Base-by-base conservation (phyloP, 2,113 vertebrate species). In the Oenanthe oenanthe region DNA sequence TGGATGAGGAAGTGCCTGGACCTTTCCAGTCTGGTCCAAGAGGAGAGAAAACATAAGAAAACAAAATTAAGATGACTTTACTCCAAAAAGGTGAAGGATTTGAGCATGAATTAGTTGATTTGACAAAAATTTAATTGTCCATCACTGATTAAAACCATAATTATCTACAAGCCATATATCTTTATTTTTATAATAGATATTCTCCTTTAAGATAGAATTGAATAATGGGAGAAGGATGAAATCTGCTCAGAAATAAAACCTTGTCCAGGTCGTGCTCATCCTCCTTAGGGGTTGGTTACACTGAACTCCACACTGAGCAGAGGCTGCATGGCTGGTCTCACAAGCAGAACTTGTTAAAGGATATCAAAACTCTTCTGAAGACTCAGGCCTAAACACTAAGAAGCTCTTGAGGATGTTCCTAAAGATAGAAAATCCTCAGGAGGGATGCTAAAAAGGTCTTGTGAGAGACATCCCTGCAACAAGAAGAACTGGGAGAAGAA, bases 371-470 rank as follows among this genome's bases (percentile, higher is more conserved):
- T 84, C 36, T 67, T 79, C 62, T 65, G 89, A 92, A 74, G 40
- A 38, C 22, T 31, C 18, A 88, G 54, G 22, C 26, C 68, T 93
- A 78, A 92, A 88, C 51, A 93, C 68, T 81, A 92, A 80, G 81
- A 63, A 90, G 56, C 36, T 92, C 82, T 94, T 88, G 50, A 93
- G 75, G 71, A 90, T 90, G 29, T 51, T 94, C 73, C 82, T 75
- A 89, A 89, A 94, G 68, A 90, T 26, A 94, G 85, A 91, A 89
- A 89, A 89, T 90, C 54, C 92, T 94, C 94, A 85, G 56, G 84
- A 96, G 93, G 19, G 45, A 82, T 94, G 73, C 56, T 94, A 68
- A 95, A 96, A 91, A 93, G 78, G 88, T 94, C 92, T 90, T 94
- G 78, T 79, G 87, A 96, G 95, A 96, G 63, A 74, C 36, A 88